phyloP scores from a whole-genome alignment of 2,797 vertebrate species.

The Arremon aurantiirostris region DNA sequence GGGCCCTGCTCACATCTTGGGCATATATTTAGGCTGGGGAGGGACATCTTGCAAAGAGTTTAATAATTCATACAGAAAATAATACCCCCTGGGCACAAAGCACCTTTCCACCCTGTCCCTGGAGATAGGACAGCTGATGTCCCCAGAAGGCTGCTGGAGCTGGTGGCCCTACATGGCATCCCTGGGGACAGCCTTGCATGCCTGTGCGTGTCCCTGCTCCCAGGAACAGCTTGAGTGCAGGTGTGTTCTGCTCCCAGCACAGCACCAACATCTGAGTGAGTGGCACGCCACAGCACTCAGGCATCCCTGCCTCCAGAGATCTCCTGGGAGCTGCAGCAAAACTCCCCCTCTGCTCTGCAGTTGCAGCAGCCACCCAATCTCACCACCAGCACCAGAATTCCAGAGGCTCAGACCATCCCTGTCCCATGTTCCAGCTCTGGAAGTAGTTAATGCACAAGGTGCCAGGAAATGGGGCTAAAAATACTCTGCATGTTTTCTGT shows the following conservation, averaged over 20 bases:
- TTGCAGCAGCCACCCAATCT: background rate
- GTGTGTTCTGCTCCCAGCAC: background rate
- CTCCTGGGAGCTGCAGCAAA: background rate
- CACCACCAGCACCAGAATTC: background rate
- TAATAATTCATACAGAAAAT: background rate
- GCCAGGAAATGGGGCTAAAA: constrained; percentile 48
- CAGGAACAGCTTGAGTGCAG: constrained; percentile 37
- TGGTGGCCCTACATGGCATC: background rate
- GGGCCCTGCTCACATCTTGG: background rate
- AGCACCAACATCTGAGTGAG: background rate
- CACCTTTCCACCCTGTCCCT: background rate
- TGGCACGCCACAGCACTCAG: background rate
- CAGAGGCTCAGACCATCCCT: background rate
- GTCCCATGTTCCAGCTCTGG: background rate
- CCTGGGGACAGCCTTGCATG: background rate
- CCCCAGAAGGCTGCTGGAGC: background rate
- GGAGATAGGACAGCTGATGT: background rate
- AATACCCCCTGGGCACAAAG: background rate
- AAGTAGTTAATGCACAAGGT: constrained; percentile 21
- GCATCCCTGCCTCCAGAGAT: background rate
- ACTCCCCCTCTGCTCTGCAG: background rate
- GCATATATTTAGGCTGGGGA: background rate
- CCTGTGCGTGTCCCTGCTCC: background rate
- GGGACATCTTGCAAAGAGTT: background rate
- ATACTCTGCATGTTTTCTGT: background rate